Evolutionary conservation across 2,888 invertebrate species (phyloP).

Genomic region (Hipparchia sbordonii): DNA sequence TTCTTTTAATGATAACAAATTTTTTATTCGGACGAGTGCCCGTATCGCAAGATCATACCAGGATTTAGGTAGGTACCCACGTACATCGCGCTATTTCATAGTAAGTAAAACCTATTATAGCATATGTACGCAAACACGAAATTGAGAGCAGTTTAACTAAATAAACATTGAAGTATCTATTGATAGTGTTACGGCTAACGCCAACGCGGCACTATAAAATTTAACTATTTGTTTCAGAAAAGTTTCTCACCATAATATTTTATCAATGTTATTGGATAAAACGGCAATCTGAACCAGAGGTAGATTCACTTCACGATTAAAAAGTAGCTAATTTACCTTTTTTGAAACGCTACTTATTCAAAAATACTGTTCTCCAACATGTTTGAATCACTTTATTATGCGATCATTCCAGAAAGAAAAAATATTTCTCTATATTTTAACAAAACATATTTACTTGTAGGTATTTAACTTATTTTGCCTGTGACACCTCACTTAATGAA

Average conservation of each 20-base stretch:
- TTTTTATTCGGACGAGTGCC: background rate
- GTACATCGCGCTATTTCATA: conserved; percentile 37
- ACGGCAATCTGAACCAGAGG: no score
- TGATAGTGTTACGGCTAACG: conserved; percentile 35
- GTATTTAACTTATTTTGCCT: no score
- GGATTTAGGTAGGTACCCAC: no score
- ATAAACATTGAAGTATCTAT: conserved; percentile 42
- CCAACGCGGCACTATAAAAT: background rate
- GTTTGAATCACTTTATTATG: no score
- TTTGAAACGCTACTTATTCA: no score
- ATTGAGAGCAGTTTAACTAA: conserved; percentile 59
- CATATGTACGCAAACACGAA: conserved; percentile 57
- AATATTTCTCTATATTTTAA: no score
- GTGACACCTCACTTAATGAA: no score
- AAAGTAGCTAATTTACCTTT: no score
- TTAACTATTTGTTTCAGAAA: conserved; percentile 5
- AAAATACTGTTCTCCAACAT: no score
- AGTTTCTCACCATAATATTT: background rate
- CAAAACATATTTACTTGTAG: no score
- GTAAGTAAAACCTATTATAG: conserved; percentile 42
- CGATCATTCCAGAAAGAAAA: background rate
- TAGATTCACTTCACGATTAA: no score
- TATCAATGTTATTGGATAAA: background rate
- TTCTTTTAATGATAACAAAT: background rate
- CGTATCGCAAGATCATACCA: no score